Evolutionary conservation across 2,888 invertebrate species (phyloP).

Genomic region (Ennomos quercinarius): DNA sequence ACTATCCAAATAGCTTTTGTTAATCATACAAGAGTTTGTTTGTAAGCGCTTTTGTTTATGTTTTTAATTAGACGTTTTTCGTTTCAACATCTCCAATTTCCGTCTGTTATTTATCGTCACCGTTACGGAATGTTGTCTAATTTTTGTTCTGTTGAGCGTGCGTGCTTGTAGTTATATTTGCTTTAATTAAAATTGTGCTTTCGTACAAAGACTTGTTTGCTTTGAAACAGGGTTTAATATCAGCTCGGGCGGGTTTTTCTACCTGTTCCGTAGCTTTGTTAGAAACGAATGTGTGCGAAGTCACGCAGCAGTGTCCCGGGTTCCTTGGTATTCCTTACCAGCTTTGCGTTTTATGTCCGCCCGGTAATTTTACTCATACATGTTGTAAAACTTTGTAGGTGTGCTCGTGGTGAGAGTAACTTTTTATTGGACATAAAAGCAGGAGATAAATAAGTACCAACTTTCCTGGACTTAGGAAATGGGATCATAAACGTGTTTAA

Average conservation of each 20-base stretch:
- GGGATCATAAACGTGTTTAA: slow-evolving; percentile 8
- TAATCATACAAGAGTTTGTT: slow-evolving; percentile 50
- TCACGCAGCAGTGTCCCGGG: slow-evolving; percentile 68
- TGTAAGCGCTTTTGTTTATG: slow-evolving; percentile 53
- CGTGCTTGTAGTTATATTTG: slow-evolving; percentile 57
- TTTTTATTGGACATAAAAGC: slow-evolving; percentile 37
- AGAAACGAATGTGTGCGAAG: slow-evolving; percentile 68
- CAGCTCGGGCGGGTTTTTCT: slow-evolving; percentile 66
- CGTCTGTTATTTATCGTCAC: slow-evolving; percentile 42
- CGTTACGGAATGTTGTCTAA: slow-evolving; percentile 52
- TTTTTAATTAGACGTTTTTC: slow-evolving; percentile 55
- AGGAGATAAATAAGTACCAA: slow-evolving; percentile 32
- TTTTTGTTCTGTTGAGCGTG: slow-evolving; percentile 50
- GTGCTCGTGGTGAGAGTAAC: slow-evolving; percentile 33
- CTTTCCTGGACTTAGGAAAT: slow-evolving; percentile 23
- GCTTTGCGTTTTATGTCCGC: slow-evolving; percentile 59
- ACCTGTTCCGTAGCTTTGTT: slow-evolving; percentile 73
- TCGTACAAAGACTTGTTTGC: slow-evolving; percentile 61
- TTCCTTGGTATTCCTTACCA: slow-evolving; percentile 64
- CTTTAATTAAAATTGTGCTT: slow-evolving; percentile 67
- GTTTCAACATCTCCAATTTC: slow-evolving; percentile 53
- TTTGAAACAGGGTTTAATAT: slow-evolving; percentile 65
- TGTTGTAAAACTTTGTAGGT: slow-evolving; percentile 41
- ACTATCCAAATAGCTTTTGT: slow-evolving; percentile 53
- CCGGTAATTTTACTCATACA: slow-evolving; percentile 52